These are phyloP conservation scores for Copsychus sechellarum DNA, from an alignment of 2,113 vertebrate species.

Conservation along the genomic window DNA sequence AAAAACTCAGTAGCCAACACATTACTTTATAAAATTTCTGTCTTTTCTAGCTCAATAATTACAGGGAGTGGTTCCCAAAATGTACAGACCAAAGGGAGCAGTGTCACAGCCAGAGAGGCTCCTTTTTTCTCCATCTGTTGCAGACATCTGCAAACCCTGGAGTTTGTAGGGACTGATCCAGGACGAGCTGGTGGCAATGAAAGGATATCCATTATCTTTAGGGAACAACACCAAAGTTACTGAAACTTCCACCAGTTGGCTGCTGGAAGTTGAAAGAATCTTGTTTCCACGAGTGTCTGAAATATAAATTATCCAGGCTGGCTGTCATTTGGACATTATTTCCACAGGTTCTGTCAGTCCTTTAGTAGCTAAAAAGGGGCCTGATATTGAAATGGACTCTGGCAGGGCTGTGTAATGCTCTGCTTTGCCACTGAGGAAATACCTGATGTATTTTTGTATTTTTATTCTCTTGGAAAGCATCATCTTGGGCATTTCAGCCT, in stretches of 20 bases:
- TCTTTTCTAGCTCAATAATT: conserved; percentile 54
- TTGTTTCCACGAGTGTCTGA: neutral
- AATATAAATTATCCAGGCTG: neutral
- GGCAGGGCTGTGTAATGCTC: rapidly evolving
- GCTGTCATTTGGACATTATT: neutral
- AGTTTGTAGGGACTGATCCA: neutral
- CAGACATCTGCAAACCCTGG: neutral
- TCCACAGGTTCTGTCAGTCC: neutral
- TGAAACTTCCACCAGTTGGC: neutral
- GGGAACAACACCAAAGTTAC: neutral
- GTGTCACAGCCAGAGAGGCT: neutral
- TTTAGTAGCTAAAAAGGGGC: neutral
- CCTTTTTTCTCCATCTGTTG: neutral
- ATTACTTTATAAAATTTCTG: neutral
- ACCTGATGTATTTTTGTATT: neutral
- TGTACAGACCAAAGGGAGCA: neutral
- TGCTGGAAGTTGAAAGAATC: neutral
- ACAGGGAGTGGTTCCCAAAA: conserved; percentile 52
- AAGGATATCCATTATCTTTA: neutral
- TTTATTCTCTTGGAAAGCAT: neutral
- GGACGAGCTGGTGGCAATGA: neutral
- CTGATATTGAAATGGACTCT: neutral
- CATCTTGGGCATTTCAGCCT: neutral
- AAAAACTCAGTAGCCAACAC: neutral
- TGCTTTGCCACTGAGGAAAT: neutral